Conservation (phyloP, 2,797 vertebrate species). For the Gadopsis marmoratus region DNA sequence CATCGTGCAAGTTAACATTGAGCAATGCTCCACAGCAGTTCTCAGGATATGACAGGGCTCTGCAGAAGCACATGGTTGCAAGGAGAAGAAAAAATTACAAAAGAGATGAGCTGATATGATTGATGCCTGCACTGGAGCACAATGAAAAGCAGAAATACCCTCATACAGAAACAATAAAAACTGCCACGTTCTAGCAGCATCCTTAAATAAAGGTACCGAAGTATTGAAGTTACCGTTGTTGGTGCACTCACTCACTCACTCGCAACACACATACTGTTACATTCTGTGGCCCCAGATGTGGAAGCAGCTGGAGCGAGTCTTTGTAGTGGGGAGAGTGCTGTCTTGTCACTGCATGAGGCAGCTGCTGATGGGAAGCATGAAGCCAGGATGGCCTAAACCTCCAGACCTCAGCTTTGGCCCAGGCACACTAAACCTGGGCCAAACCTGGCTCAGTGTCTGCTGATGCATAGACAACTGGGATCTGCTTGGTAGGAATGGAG, state of each 20-base stretch:
- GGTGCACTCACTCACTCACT: constrained; percentile 29
- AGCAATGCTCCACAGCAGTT: constrained; percentile 6
- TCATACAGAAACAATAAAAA: constrained; percentile 42
- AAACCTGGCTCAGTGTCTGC: constrained; percentile 41
- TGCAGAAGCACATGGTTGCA: constrained; percentile 48
- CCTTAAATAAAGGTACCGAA: constrained; percentile 47
- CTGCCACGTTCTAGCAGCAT: constrained; percentile 39
- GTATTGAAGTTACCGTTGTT: constrained; percentile 35
- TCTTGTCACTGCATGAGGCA: constrained; percentile 76
- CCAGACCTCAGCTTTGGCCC: constrained; percentile 61
- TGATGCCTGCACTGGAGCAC: constrained; percentile 57
- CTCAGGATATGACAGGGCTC: constrained; percentile 3
- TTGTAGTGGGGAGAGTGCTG: constrained; percentile 76
- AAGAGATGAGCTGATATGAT: constrained; percentile 60
- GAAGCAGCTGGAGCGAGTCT: constrained; percentile 68
- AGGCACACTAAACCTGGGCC: constrained; percentile 56
- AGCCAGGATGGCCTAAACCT: constrained; percentile 60
- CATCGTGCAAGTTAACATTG: constrained; percentile 30
- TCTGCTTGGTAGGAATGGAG: constrained; percentile 31
- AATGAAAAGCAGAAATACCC: constrained; percentile 65
- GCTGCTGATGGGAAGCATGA: constrained; percentile 81
- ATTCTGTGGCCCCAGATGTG: constrained; percentile 69
- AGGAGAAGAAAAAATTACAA: constrained; percentile 45
- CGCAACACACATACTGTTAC: constrained; percentile 34
- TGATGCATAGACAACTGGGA: constrained; percentile 50